Conservation (phyloP, 2,797 vertebrate genomes). For the Pseudotriccus pelzelni region DNA sequence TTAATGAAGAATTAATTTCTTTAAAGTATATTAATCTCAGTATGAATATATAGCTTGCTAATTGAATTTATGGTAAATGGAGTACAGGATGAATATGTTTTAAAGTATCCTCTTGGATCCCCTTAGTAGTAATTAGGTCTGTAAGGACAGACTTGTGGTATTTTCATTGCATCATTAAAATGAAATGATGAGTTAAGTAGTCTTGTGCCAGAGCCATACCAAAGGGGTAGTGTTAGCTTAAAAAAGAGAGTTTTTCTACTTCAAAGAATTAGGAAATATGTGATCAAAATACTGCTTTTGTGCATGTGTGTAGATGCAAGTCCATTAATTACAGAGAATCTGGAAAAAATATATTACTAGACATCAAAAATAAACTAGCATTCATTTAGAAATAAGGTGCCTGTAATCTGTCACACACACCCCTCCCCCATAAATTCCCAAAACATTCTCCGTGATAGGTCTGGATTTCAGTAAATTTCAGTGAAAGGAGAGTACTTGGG, state of each 20-base stretch:
- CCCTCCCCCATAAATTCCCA: background rate
- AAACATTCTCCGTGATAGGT: background rate
- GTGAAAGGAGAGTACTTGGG: background rate
- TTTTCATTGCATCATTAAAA: constrained; percentile 48
- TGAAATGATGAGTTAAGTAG: constrained; percentile 18
- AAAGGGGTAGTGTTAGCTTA: background rate
- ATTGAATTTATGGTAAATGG: background rate
- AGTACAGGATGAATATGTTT: background rate
- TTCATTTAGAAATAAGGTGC: background rate
- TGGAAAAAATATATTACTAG: background rate
- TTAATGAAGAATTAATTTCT: constrained; percentile 48
- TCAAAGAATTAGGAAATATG: background rate
- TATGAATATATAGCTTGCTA: constrained; percentile 6
- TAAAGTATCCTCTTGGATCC: constrained; percentile 6
- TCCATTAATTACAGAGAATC: background rate
- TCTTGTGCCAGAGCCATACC: background rate
- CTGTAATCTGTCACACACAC: background rate
- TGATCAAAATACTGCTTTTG: background rate
- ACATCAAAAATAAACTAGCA: background rate
- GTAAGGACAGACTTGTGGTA: constrained; percentile 18
- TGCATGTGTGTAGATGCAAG: background rate
- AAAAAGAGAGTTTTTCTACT: background rate
- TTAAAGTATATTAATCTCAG: background rate
- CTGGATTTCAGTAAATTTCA: background rate
- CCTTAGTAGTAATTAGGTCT: constrained; percentile 24